A percentile compares a stretch with the other conserved stretches of the same genome.
Conservation (phyloP, 2,113 vertebrate species). For the Trogon surrucura region DNA sequence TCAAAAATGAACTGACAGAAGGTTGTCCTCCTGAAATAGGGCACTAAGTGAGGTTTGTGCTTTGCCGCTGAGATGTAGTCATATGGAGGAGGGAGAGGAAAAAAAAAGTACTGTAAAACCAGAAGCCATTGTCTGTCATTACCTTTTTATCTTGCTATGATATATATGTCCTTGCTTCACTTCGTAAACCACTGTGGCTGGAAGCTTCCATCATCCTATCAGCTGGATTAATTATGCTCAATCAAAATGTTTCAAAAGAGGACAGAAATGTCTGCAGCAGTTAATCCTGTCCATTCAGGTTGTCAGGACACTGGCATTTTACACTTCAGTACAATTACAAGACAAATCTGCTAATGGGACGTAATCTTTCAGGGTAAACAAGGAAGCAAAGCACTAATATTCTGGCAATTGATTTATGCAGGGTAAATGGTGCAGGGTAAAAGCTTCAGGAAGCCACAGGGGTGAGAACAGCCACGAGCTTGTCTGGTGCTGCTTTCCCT, state of each 20-base stretch:
- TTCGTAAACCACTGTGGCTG: background rate
- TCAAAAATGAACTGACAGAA: background rate
- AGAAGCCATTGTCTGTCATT: background rate
- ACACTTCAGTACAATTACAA: conserved; percentile 65
- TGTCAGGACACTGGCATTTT: conserved; percentile 58
- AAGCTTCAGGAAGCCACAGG: conserved; percentile 18
- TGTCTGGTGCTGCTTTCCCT: background rate
- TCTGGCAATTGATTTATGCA: conserved; percentile 60
- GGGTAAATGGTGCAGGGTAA: conserved; percentile 60
- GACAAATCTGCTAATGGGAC: conserved; percentile 66
- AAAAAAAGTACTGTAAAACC: background rate
- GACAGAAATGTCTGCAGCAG: conserved; percentile 9
- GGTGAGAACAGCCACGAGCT: background rate
- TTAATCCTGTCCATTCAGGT: conserved; percentile 15
- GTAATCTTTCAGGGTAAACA: conserved; percentile 63
- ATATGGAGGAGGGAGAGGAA: background rate
- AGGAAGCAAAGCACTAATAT: conserved; percentile 51
- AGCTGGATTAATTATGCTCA: conserved; percentile 37
- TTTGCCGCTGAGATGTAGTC: background rate
- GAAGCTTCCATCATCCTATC: background rate
- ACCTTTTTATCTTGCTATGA: background rate
- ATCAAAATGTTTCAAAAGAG: conserved; percentile 40
- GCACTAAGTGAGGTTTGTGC: background rate
- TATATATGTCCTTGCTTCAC: background rate
- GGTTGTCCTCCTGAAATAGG: background rate